These are phyloP conservation scores for Stictocephala bisonia DNA, from an alignment of 2,888 invertebrate species.

Conservation along the genomic window DNA sequence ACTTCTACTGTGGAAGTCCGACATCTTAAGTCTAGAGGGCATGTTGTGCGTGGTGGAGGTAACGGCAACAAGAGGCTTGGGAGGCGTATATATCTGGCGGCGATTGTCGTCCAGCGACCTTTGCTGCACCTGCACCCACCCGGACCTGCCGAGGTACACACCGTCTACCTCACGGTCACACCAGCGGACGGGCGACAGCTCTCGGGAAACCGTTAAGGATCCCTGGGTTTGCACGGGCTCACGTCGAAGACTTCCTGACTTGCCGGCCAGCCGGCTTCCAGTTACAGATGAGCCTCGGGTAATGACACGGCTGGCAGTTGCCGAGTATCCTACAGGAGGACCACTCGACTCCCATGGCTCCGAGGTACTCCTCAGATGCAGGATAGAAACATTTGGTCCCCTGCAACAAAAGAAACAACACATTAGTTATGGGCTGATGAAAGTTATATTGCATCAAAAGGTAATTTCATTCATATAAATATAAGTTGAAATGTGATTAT, in stretches of 20 bases:
- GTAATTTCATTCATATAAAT: too few species aligned
- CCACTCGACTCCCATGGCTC: slow-evolving; percentile 69
- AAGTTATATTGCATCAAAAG: too few species aligned
- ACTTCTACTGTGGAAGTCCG: slow-evolving; percentile 67
- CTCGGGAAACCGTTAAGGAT: slow-evolving; percentile 60
- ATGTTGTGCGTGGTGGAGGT: slow-evolving; percentile 7
- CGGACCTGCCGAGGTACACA: slow-evolving; percentile 69
- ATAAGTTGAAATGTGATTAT: too few species aligned
- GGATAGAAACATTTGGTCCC: slow-evolving; percentile 69
- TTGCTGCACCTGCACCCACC: slow-evolving; percentile 70
- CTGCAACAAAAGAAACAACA: slow-evolving; percentile 66
- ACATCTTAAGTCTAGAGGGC: slow-evolving; percentile 65
- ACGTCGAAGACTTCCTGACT: slow-evolving; percentile 29
- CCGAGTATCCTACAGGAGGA: slow-evolving; percentile 62
- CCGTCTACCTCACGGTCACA: slow-evolving; percentile 71
- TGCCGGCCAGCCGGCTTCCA: background rate
- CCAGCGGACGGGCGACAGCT: slow-evolving; percentile 71
- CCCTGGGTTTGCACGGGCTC: slow-evolving; percentile 30
- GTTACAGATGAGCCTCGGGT: slow-evolving; percentile 5
- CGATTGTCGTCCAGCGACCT: slow-evolving; percentile 68
- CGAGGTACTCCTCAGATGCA: slow-evolving; percentile 68
- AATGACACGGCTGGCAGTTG: slow-evolving; percentile 4
- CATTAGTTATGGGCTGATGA: too few species aligned
- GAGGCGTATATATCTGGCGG: slow-evolving; percentile 46
- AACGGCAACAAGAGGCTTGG: slow-evolving; percentile 11